These are phyloP conservation scores for Salmo trutta DNA, from an alignment of 2,797 vertebrate species.

Conservation along the genomic window DNA sequence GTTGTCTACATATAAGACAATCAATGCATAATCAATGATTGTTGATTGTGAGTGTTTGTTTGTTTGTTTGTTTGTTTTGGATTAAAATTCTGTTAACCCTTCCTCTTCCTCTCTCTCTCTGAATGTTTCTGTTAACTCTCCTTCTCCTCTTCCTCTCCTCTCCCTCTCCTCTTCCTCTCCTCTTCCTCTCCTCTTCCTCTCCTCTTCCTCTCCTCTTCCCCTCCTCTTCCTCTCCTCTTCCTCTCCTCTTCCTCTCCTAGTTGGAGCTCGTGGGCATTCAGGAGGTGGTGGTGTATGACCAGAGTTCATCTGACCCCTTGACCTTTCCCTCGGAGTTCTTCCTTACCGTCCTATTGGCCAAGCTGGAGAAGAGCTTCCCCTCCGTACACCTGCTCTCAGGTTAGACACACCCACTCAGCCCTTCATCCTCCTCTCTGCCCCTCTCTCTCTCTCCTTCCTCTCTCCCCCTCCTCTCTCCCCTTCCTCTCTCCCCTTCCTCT, in stretches of 20 bases:
- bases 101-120: too few relatives aligned
- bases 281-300: conserved; percentile 95
- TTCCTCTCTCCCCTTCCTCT: too few relatives aligned
- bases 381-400: conserved; percentile 91
- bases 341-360: conserved; percentile 87
- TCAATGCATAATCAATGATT: background rate
- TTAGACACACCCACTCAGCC: conserved; percentile 52
- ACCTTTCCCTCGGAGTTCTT: conserved; percentile 86
- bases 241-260: conserved; percentile 64
- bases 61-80: background rate
- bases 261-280: conserved; percentile 82
- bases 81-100: background rate
- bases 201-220: too few relatives aligned
- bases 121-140: too few relatives aligned
- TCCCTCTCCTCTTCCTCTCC: too few relatives aligned
- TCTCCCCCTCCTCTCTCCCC: background rate
- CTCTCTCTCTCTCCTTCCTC: background rate
- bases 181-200: too few relatives aligned
- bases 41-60: background rate
- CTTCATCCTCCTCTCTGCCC: background rate
- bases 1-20: too few relatives aligned
- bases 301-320: conserved; percentile 82
- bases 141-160: background rate
- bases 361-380: conserved; percentile 88
- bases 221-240: background rate